Evolutionary conservation across 53 echinoderm and acorn worm genomes (phyloP), one percentile per base, ranked within the genome.

Genomic region (Zoroaster sp.): DNA sequence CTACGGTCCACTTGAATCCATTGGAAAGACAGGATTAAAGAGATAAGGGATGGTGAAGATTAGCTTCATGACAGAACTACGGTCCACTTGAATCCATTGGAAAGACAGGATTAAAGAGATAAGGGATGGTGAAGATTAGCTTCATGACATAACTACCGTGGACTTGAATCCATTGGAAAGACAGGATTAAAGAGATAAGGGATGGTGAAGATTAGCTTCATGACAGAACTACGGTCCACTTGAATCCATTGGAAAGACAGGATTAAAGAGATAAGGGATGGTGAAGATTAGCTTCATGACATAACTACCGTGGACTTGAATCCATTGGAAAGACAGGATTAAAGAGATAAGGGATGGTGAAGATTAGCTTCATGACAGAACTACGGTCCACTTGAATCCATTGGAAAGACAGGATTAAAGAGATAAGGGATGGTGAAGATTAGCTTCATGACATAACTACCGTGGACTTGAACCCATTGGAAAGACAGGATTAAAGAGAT

Each of bases 291-390:
- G 51, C 74, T 80, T 55, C 40, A 68, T 73, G 25, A 96, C 75
- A 3, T 93, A 91, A 86, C 83, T 85, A 1, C 82, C 78, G 83
- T 92, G 94, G 53, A 94, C 96, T 47, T 91, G 93, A 0, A 94
- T 91, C 99, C 96, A 72, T 5, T 72, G 76, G 33, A 6, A 30
- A 40, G 3, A 42, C 21, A 37, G 28, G 25, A 59, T 59, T 25
- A 59, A 25, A 10, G 10, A 59, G n/a, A n/a, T n/a, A n/a, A n/a
- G n/a, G n/a, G n/a, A n/a, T 59, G 21, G 54, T 54, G 54, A 52
- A 17, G 54, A 54, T 20, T 54, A 21, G 54, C 21, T 54, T 1
- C 5, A 1, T 54, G 54, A 54, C 2, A 4, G 1, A 21, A 21
- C 0, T 54, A 54, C 0, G 8, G 0, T 4, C n/a, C n/a, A 4